Base-by-base conservation (phyloP, 2,888 invertebrate species). In the Drosophila stalkeri region DNA sequence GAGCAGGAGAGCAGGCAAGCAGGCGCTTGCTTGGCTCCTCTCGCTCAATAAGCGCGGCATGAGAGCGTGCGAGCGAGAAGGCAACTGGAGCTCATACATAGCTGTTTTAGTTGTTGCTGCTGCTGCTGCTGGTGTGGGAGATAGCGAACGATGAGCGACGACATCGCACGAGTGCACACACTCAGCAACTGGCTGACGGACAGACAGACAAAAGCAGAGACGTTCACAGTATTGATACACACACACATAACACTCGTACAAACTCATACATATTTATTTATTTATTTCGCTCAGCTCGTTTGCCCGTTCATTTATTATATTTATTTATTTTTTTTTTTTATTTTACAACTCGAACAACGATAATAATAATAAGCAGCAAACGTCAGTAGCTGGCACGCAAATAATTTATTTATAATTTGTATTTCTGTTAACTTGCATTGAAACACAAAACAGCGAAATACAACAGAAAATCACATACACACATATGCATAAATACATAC, bases 151-250 rank as follows among this genome's bases (percentile, higher is more conserved):
- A 56, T 73, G 74, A 77, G 62, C 68, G 80, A 75, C 80, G 80
- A 78, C 72, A 76, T 78, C 77, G 77, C 67, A 68, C 77, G 80
- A 78, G 80, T 78, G 80, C 77, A 77, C 76, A 80, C 62, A 77
- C 80, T 56, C 64, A 56, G 20, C 55, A 54, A 46, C 59, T 16
- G 64, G 6, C 60, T 4, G 59, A 63, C 70, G 44, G n/a, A 37
- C 46, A 27, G 47, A 43, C 62, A 31, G 74, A 55, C 65, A 66
- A 66, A 54, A 75, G 75, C 59, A 75, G 72, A 76, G 72, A 75
- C 64, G 77, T 69, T 66, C 76, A 68, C 65, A 51, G 57, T 77
- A 77, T 77, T 77, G 77, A 80, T 77, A 77, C 72, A 71, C 54
- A 74, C 59, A 57, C 27, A 64, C 46, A 64, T 23, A 56, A 56